Evolutionary conservation across 1,140 invertebrate genomes (phyloP).

Genomic region (Cyrtorhinus lividipennis): DNA sequence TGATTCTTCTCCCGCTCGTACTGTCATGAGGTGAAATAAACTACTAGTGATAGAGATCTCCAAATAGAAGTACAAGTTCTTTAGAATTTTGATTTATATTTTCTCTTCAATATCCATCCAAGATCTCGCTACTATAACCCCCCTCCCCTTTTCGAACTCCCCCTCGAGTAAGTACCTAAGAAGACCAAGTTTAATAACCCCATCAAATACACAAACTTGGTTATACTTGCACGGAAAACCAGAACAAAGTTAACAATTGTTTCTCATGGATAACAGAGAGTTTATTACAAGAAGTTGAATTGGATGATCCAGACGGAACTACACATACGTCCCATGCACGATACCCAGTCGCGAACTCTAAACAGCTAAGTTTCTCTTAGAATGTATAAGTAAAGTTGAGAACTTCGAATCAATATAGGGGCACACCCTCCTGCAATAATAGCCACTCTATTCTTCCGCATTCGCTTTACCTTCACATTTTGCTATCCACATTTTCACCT

Average conservation of each 20-base stretch:
- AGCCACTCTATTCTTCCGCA: not conserved
- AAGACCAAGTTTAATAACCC: constrained; percentile 10
- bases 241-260: constrained; percentile 12
- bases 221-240: not conserved
- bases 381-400: constrained; percentile 9
- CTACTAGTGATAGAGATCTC: no score
- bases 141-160: not conserved
- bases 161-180: not conserved
- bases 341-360: not conserved
- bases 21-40: no score
- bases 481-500: not conserved
- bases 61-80: no score
- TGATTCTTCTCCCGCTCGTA: no score
- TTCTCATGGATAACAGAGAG: constrained; percentile 8
- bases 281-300: not conserved
- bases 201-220: not conserved
- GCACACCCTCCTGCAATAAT: not conserved
- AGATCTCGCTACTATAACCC: no score
- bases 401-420: constrained; percentile 1
- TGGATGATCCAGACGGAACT: not conserved
- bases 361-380: constrained; percentile 9
- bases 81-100: no score
- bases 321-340: not conserved
- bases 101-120: no score
- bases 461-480: constrained; percentile 3